These are phyloP conservation scores for Gonocerus acuteangulatus DNA, from an alignment of 2,888 invertebrate species.

Conservation along the genomic window DNA sequence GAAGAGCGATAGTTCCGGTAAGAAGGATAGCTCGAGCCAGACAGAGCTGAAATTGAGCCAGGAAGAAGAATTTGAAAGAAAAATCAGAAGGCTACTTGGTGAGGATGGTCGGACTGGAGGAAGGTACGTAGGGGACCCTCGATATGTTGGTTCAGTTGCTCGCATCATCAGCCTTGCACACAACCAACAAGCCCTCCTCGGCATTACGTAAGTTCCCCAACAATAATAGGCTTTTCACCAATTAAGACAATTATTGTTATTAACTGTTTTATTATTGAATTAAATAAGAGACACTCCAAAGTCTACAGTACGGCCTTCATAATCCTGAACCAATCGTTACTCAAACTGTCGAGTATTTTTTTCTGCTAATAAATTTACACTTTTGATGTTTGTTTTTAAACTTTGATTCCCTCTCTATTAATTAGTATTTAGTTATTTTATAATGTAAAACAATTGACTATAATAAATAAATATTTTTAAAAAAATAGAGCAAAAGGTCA, in stretches of 20 bases:
- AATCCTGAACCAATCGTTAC: no score
- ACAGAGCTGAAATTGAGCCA: slow-evolving; percentile 55
- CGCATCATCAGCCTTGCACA: slow-evolving; percentile 35
- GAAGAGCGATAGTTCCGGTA: slow-evolving; percentile 40
- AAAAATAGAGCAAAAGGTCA: no score
- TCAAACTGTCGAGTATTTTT: no score
- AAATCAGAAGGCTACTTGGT: slow-evolving; percentile 68
- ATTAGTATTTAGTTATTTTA: no score
- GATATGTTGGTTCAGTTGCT: slow-evolving; percentile 35
- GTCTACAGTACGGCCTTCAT: no score
- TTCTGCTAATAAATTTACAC: no score
- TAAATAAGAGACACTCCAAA: no score
- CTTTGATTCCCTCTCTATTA: no score
- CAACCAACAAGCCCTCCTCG: slow-evolving; percentile 37
- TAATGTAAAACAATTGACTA: no score
- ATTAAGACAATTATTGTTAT: slow-evolving; percentile 26
- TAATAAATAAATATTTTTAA: no score
- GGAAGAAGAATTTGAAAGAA: slow-evolving; percentile 61
- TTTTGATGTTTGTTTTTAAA: no score
- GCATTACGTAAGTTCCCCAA: slow-evolving; percentile 28
- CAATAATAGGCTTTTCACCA: no score
- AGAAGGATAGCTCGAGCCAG: slow-evolving; percentile 57
- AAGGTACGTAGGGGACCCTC: slow-evolving; percentile 35
- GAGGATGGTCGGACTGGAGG: slow-evolving; percentile 41
- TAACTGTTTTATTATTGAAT: slow-evolving; percentile 7